Evolutionary conservation across 2,797 vertebrate genomes (phyloP).

Genomic region (Leptodactylus fallax): DNA sequence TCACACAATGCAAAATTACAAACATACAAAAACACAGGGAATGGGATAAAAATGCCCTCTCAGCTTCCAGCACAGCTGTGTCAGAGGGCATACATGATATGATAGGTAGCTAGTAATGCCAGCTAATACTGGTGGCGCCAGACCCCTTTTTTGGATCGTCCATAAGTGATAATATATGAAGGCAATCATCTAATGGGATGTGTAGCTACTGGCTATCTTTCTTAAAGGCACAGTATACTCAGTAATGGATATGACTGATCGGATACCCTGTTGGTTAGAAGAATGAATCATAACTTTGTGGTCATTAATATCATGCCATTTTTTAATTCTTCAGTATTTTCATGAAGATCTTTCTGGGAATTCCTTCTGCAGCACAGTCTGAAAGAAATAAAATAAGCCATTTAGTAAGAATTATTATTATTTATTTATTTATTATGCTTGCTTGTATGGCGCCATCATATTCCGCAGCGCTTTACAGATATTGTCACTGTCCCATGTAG

Average conservation of each 20-base stretch:
- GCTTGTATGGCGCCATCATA: too few species aligned
- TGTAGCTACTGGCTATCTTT: not conserved
- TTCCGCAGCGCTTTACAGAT: too few species aligned
- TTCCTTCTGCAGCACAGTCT: constrained; percentile 44
- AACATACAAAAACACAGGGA: not conserved
- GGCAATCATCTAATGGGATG: not conserved
- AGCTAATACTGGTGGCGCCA: too few species aligned
- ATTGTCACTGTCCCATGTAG: too few species aligned
- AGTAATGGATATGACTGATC: not conserved
- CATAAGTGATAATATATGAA: not conserved
- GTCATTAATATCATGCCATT: constrained; percentile 29
- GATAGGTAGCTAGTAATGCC: too few species aligned
- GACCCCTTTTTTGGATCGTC: too few species aligned
- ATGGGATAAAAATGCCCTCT: not conserved
- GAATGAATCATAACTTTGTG: constrained; percentile 17
- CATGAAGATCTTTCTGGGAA: not conserved
- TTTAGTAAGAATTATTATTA: too few species aligned
- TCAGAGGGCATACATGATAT: too few species aligned
- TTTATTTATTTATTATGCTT: too few species aligned
- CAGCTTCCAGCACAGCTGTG: not conserved
- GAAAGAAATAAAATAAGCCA: not conserved
- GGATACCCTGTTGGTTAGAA: not conserved
- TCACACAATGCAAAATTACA: not conserved
- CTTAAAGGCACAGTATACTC: not conserved
- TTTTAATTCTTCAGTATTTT: not conserved